A percentile compares a stretch with the other conserved stretches of the same genome.
Conservation (phyloP, 2,113 vertebrate genomes). For the Anoplopoma fimbria region DNA sequence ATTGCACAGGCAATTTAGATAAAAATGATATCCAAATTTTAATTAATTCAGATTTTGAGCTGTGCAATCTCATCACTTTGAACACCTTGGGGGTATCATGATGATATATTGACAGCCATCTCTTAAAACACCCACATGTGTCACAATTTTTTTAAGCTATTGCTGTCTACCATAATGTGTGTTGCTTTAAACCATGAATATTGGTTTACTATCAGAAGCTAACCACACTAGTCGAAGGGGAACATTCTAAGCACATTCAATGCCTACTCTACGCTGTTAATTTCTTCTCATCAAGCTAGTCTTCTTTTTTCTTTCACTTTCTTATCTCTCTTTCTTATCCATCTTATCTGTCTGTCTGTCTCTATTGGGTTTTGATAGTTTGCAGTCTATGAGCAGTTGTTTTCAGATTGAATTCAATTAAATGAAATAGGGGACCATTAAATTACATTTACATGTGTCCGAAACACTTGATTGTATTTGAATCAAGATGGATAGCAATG, state of each 20-base stretch:
- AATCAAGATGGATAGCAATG: not conserved
- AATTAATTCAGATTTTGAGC: conserved; percentile 2
- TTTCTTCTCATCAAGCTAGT: not conserved
- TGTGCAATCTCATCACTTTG: conserved; percentile 2
- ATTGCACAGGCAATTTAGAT: conserved; percentile 25
- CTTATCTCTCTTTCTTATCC: too few relatives aligned
- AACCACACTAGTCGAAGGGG: not conserved
- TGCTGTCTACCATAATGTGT: not conserved
- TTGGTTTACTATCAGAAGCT: not conserved
- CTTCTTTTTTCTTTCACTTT: not conserved
- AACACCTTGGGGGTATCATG: not conserved
- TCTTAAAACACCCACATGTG: not conserved
- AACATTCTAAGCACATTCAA: not conserved
- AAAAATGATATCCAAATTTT: conserved; percentile 1
- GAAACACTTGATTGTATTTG: not conserved
- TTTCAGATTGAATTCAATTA: too few relatives aligned
- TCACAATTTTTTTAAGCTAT: not conserved
- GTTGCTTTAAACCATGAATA: not conserved
- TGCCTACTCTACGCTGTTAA: not conserved
- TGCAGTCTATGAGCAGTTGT: not conserved
- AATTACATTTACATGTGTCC: not conserved
- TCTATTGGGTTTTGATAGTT: too few relatives aligned
- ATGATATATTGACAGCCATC: not conserved
- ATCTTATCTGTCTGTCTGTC: too few relatives aligned
- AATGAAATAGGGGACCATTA: not conserved